Base-by-base conservation (phyloP, 2,113 vertebrate genomes). In the Notiomystis cincta region DNA sequence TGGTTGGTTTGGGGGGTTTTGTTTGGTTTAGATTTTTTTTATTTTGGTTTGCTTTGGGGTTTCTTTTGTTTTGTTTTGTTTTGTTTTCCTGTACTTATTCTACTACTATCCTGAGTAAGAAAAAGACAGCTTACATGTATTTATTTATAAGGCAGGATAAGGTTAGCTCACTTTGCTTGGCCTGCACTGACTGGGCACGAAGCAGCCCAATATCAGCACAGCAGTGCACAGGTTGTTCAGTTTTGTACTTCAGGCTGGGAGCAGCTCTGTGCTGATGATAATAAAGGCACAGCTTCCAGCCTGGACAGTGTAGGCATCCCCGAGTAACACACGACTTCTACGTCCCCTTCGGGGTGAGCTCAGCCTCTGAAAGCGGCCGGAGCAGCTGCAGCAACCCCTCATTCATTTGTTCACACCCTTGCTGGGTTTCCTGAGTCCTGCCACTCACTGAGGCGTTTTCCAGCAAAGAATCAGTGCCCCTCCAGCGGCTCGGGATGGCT, bases 41-140 rank as follows among this genome's bases (percentile, higher is more conserved):
- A 23, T 9, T 48, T 35, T 19, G 10, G 11, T 45, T 66, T 47
- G 22, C 11, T 33, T 60, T 48, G 6, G 31, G 64, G 9, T 42
- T 42, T 42, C 15, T 12, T 42, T 47, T 47, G 44, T 45, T 45
- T 45, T 13, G 44, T 8, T 8, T 8, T 7, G 22, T 19, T 18
- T 18, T 7, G n/a, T 1, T 0, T 0, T 1, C 27, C 9, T 16
- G 1, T 23, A 45, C 9, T 24, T 53, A 14, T 54, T 45, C 11
- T 33, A 38, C 28, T 28, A 60, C 5, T 71, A 14, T 28, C 30
- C 18, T 21, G 42, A 81, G 20, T 45, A 25, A 16, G 28, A 54
- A 47, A 11, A 45, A 47, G 18, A 6, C 2, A 58, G 6, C 4
- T 64, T 38, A 42, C 4, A 37, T 17, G 20, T 15, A 30, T 82